These are phyloP conservation scores for Epistrophe grossulariae DNA, from an alignment of 2,888 invertebrate genomes.

Conservation along the genomic window DNA sequence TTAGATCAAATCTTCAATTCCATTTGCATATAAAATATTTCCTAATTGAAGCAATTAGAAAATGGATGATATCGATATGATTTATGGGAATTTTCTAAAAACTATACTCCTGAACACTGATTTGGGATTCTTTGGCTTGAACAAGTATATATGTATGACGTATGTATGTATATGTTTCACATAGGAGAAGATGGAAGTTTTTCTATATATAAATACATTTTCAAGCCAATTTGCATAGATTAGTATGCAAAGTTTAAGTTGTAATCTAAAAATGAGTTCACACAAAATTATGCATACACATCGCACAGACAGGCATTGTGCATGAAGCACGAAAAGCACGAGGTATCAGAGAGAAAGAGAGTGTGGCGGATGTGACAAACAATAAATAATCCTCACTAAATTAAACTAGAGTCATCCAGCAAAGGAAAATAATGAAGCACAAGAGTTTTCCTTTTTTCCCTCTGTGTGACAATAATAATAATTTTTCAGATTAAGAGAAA, in stretches of 20 bases:
- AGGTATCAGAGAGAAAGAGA: not conserved
- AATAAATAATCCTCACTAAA: conserved; percentile 38
- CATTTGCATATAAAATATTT: no score
- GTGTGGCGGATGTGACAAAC: conserved; percentile 30
- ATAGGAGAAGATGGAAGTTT: conserved; percentile 20
- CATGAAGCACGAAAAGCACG: not conserved
- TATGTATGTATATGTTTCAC: not conserved
- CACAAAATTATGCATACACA: not conserved
- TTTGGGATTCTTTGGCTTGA: not conserved
- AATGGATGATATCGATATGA: not conserved
- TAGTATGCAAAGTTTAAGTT: conserved; percentile 59
- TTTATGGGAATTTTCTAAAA: not conserved
- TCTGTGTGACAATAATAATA: conserved; percentile 20
- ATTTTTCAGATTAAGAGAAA: conserved; percentile 10
- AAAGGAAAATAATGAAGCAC: not conserved
- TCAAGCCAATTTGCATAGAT: conserved; percentile 66
- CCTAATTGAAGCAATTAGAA: not conserved
- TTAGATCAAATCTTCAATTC: no score
- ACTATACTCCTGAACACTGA: not conserved
- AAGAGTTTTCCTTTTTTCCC: not conserved
- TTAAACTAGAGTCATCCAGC: not conserved
- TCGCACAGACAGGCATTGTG: not conserved
- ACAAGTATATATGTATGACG: not conserved
- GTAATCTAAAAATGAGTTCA: conserved; percentile 51
- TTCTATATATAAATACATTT: conserved; percentile 27